Base-by-base conservation (phyloP, 2,797 vertebrate species). In the Enoplosus armatus region DNA sequence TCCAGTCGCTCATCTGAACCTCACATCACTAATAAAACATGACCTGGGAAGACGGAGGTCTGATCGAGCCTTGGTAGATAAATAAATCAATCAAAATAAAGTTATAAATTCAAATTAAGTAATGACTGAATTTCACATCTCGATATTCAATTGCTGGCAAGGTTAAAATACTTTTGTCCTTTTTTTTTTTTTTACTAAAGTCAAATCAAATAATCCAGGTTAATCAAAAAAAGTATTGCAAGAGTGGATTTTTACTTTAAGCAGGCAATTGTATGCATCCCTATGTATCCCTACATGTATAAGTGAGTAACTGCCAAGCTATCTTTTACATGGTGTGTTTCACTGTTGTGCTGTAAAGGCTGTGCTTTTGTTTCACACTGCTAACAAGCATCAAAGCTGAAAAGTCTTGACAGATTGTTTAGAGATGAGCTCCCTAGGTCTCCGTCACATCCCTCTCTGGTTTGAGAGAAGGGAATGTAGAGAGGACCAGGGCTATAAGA, bases 281-380 rank as follows among this genome's bases (percentile, higher is more conserved):
- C n/a, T n/a, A n/a, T n/a, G 16, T 12, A 22, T 41, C 48, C 31
- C 29, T 5, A 10, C 33, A 4, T 31, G 48, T 27, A 22, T 3
- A 50, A 31, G 20, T 26, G 24, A 74, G 43, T 53, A 53, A 22
- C 33, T 54, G 56, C 29, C 27, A 24, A 35, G 27, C 48, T 15
- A 26, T 72, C 80, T 75, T 79, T 89, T 53, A 77, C 82, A 84
- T 24, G 43, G 50, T 72, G 78, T 83, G 79, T 85, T 84, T 82
- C 66, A 33, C 69, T 56, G 70, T 82, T 87, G 85, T 89, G 87
- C 84, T 83, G 77, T 67, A 74, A 83, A 76, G 69, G 56, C 79
- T 79, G 81, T 79, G 84, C 80, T 85, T 89, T 56, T 68, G 62
- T 74, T 84, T 59, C 54, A 73, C 59, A 45, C 64, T 61, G 53